phyloP scores from a whole-genome alignment of 2,797 vertebrate species.

The Champsocephalus gunnari region DNA sequence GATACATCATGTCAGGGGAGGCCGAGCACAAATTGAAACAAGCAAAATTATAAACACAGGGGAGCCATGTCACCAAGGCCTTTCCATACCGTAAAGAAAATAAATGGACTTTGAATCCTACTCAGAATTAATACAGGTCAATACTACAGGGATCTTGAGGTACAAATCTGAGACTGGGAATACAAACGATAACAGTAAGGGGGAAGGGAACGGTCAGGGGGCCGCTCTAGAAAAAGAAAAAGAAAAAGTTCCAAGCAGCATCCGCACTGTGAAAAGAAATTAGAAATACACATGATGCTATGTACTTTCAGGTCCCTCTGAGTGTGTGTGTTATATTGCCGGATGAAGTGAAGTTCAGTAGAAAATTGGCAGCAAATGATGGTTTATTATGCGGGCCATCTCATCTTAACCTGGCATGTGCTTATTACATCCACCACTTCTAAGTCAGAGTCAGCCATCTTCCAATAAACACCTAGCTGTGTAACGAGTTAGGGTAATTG shows the following conservation, averaged over 20 bases:
- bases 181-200: conserved; percentile 69
- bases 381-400: conserved; percentile 74
- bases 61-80: conserved; percentile 80
- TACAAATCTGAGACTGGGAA: conserved; percentile 62
- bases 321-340: conserved; percentile 26
- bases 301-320: conserved; percentile 29
- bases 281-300: conserved; percentile 31
- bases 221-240: not conserved
- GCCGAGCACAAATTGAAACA: conserved; percentile 84
- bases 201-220: conserved; percentile 41
- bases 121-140: conserved; percentile 79
- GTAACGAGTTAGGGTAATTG: conserved; percentile 83
- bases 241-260: conserved; percentile 43
- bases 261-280: conserved; percentile 13
- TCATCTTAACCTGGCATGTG: conserved; percentile 75
- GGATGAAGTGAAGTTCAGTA: conserved; percentile 45
- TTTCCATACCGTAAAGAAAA: conserved; percentile 78
- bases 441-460: conserved; percentile 75
- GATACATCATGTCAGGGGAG: conserved; percentile 83
- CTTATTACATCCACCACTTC: conserved; percentile 69
- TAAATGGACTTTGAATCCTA: conserved; percentile 79
- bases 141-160: conserved; percentile 67
- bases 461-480: conserved; percentile 84
- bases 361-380: conserved; percentile 72
- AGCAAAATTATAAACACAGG: conserved; percentile 85